Conservation (phyloP, 2,888 invertebrate genomes). For the Drosophila aldrichi region DNA sequence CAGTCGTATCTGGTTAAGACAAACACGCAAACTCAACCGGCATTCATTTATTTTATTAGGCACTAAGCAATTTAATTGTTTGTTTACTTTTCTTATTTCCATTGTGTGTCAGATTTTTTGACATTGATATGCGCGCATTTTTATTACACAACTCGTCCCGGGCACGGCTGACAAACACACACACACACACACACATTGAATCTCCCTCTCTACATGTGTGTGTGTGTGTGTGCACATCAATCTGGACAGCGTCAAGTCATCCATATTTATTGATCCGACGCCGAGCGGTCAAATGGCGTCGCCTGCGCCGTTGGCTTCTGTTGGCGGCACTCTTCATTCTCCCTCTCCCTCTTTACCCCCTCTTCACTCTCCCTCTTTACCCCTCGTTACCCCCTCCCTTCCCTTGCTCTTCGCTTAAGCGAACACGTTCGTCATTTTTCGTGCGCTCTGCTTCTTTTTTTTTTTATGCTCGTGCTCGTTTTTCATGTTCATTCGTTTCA, state of each 20-base stretch:
- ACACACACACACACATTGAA: constrained; percentile 1
- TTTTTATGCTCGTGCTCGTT: constrained; percentile 43
- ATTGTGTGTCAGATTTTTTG: constrained; percentile 78
- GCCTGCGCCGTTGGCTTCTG: constrained; percentile 62
- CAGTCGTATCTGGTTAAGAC: constrained; percentile 60
- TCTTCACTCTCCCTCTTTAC: too few relatives aligned
- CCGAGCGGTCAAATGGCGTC: constrained; percentile 60
- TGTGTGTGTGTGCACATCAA: constrained; percentile 54
- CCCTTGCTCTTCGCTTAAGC: constrained; percentile 16
- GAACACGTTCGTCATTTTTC: constrained; percentile 45
- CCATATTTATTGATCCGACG: constrained; percentile 78
- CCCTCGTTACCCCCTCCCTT: too few relatives aligned
- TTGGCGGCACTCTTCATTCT: constrained; percentile 18
- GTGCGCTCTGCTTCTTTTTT: constrained; percentile 9
- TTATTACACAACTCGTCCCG: constrained; percentile 66
- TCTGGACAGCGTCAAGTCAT: constrained; percentile 76
- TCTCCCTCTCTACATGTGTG: background rate
- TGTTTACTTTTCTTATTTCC: constrained; percentile 75
- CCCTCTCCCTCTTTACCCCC: too few relatives aligned
- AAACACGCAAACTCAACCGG: constrained; percentile 56
- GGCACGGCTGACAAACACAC: constrained; percentile 6
- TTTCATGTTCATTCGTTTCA: constrained; percentile 53
- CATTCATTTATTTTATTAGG: constrained; percentile 78
- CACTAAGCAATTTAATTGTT: constrained; percentile 78
- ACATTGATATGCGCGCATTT: constrained; percentile 79